Percentiles rank a stretch among this genome's conserved stretches.
Conservation (phyloP, 2,113 vertebrate species). For the Desmodus rotundus region DNA sequence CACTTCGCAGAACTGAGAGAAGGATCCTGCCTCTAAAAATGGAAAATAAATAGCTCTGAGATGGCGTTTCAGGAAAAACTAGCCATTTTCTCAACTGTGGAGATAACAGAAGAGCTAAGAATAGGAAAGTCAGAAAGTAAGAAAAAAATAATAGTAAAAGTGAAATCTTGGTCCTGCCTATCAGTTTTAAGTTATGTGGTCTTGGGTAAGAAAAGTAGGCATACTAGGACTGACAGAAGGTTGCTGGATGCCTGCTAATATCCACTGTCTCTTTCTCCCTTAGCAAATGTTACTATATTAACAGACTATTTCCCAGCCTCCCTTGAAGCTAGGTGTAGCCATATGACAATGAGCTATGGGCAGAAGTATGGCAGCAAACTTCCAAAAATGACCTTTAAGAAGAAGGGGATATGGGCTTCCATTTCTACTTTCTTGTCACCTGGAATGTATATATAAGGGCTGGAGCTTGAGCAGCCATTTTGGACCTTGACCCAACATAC, state of each 20-base stretch:
- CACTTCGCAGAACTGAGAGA: constrained; percentile 38
- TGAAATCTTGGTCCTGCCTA: background rate
- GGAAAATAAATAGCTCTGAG: constrained; percentile 28
- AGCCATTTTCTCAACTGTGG: constrained; percentile 40
- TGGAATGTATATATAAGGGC: background rate
- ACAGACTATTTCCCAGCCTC: background rate
- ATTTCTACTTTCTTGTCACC: background rate
- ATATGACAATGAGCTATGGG: background rate
- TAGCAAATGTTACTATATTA: background rate
- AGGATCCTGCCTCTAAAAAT: background rate
- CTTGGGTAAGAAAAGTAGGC: background rate
- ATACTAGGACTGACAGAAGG: background rate
- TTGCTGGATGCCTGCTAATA: background rate
- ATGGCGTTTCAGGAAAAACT: background rate
- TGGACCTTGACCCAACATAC: background rate
- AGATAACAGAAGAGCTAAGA: background rate
- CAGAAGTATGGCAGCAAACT: background rate
- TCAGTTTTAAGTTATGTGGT: background rate
- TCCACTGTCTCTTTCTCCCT: background rate
- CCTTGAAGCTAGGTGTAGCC: background rate
- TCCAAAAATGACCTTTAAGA: background rate
- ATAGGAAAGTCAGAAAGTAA: background rate
- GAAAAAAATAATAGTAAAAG: constrained; percentile 8
- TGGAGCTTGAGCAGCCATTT: background rate
- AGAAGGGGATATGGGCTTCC: background rate